Evolutionary conservation across 2,113 vertebrate species (phyloP).

Genomic region (Cinclus mexicanus): DNA sequence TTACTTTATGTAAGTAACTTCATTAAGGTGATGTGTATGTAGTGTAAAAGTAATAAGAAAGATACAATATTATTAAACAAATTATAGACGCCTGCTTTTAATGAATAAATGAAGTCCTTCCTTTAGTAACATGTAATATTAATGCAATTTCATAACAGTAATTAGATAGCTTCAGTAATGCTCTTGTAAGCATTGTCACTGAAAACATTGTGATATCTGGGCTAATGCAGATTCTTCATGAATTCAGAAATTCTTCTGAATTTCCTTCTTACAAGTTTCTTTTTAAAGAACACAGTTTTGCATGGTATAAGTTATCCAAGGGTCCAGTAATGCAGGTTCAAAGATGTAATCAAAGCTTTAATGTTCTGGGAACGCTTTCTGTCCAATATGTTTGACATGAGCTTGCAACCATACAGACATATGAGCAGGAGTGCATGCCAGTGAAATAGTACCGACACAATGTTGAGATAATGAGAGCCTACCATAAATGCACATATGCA

Average conservation of each 20-base stretch:
- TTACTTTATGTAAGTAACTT: conserved; percentile 86
- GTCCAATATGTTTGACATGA: background rate
- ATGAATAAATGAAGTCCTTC: background rate
- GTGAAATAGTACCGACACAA: background rate
- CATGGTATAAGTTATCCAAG: background rate
- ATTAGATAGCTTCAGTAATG: background rate
- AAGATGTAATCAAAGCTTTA: conserved; percentile 2
- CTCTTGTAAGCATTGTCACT: background rate
- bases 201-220: background rate
- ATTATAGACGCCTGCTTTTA: background rate
- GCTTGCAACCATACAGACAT: background rate
- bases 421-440: background rate
- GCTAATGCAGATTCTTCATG: background rate
- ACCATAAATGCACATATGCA: background rate
- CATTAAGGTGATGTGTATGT: background rate
- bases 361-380: background rate
- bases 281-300: background rate
- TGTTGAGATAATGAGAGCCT: background rate
- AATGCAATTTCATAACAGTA: background rate
- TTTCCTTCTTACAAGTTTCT: background rate
- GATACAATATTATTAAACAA: background rate
- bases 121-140: background rate
- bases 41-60: background rate
- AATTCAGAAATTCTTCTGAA: background rate
- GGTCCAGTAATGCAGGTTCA: background rate